Evolutionary conservation across 2,888 invertebrate species (phyloP), one percentile per base, ranked within the genome.

Genomic region (Zootermopsis nevadensis): DNA sequence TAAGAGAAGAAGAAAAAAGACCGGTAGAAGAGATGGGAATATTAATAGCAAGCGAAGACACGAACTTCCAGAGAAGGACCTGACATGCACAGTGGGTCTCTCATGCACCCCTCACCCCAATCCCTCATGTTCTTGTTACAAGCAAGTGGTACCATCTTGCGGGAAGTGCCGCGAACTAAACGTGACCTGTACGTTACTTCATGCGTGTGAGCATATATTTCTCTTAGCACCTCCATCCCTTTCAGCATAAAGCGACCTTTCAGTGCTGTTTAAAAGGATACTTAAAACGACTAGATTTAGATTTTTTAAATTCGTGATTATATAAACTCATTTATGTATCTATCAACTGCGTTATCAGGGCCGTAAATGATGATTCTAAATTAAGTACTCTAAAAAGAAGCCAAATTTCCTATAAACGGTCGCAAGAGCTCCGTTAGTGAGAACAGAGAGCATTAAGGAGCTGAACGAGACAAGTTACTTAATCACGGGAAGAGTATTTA

Each of bases 91-190:
- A 60, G 77, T 48, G 77, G 53, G 42, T 27, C 24, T 33, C 77
- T n/a, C 77, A 60, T 8, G 60, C 60, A 27, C 27, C 60, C 48
- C 60, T 60, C 60, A 48, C 3, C 15, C 48, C 15, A 48, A 19
- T 48, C 60, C n/a, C 60, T 27, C n/a, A n/a, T 60, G 60, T 60
- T 60, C 60, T n/a, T 60, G 60, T 60, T 60, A 27, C 55, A 60
- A 42, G 84, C 83, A 82, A 77, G 72, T 80, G 83, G 85, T 82
- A 81, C 82, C 85, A 85, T 82, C 85, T 85, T 85, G 85, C 84
- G 84, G 84, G 76, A 85, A 85, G 82, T 83, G 77, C 81, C 81
- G n/a, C 76, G 84, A 77, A 84, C 84, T 83, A 85, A 82, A 84
- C 84, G 85, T 85, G 85, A 84, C 84, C 84, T 79, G 79, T 79